Conservation (phyloP, 2,113 vertebrate species). For the Gallinago media region DNA sequence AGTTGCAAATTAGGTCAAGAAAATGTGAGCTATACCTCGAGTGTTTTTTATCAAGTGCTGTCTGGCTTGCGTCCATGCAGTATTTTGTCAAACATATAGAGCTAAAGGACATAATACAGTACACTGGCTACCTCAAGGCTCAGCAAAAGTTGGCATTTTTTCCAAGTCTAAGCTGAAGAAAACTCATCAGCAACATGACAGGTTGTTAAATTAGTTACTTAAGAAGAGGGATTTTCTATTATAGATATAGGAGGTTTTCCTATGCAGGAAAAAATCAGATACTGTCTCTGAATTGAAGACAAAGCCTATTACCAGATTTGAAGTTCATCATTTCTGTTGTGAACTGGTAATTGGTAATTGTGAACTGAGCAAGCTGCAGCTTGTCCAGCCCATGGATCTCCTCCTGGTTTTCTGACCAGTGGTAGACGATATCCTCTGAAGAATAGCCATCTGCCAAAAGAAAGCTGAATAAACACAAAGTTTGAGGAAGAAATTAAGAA, state of each 20-base stretch:
- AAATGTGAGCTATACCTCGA: conserved; percentile 10
- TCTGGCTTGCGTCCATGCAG: background rate
- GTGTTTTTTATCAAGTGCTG: background rate
- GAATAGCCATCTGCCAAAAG: conserved; percentile 91
- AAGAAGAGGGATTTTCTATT: background rate
- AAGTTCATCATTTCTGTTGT: conserved; percentile 94
- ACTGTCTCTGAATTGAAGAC: background rate
- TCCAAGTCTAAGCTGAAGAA: background rate
- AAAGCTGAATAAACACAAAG: conserved; percentile 10
- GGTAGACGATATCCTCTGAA: conserved; percentile 94
- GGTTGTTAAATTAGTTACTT: background rate
- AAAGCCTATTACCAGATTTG: conserved; percentile 87
- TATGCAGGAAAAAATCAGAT: background rate
- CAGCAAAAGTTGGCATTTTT: background rate
- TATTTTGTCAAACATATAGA: background rate
- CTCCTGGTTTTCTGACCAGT: conserved; percentile 95
- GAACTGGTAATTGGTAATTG: conserved; percentile 93
- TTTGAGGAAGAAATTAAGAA: background rate
- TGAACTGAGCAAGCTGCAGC: conserved; percentile 96
- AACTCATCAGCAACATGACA: background rate
- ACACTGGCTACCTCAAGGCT: background rate
- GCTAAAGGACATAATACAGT: background rate
- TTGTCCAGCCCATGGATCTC: conserved; percentile 95
- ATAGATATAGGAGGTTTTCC: background rate
- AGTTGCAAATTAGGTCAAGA: conserved; percentile 42